Conservation (phyloP, 2,888 invertebrate species). For the Cosmorhoe ocellata region DNA sequence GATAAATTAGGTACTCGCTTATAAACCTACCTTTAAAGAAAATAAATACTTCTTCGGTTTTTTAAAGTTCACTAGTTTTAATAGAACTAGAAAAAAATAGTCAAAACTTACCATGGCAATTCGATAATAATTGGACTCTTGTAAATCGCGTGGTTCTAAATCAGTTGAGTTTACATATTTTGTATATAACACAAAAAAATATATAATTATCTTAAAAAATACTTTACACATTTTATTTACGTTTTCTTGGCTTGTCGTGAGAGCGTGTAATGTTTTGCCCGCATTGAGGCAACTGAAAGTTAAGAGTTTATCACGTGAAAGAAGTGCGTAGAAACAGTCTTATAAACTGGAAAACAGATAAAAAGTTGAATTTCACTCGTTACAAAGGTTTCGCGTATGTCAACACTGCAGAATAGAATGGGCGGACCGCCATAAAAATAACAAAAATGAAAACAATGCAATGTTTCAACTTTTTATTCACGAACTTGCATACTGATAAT, state of each 20-base stretch:
- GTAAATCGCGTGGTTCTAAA: background rate
- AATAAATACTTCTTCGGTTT: too few species aligned
- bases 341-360: constrained; percentile 1
- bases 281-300: background rate
- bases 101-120: constrained; percentile 61
- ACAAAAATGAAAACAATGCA: constrained; percentile 38
- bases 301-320: constrained; percentile 7
- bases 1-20: background rate
- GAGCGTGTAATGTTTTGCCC: background rate
- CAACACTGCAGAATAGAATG: background rate
- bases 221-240: constrained; percentile 5
- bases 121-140: constrained; percentile 42
- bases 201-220: background rate
- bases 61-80: background rate
- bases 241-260: background rate
- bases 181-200: background rate
- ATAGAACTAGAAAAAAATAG: too few species aligned
- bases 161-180: background rate
- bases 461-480: constrained; percentile 45
- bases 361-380: background rate
- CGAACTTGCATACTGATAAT: constrained; percentile 39
- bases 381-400: constrained; percentile 8
- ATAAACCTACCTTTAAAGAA: too few species aligned
- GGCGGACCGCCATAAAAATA: constrained; percentile 17
- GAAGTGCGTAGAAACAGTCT: background rate